Conservation (phyloP, 2,888 invertebrate genomes). For the Drosophila longiperda region DNA sequence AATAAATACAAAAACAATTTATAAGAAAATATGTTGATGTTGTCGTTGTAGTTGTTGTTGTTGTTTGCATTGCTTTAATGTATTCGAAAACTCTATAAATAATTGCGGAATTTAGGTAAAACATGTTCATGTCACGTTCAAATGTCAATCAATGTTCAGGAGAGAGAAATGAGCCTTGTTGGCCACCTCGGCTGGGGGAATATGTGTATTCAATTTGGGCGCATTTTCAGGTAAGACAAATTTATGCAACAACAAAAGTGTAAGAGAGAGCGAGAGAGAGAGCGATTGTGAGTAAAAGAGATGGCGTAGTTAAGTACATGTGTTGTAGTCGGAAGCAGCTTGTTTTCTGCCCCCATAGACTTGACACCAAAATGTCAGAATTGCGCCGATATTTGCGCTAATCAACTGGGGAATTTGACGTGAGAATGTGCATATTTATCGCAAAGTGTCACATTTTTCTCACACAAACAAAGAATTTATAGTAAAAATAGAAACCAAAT, state of each 20-base stretch:
- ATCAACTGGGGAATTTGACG: constrained; percentile 52
- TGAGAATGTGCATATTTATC: not conserved
- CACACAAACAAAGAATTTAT: not conserved
- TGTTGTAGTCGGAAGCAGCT: constrained; percentile 35
- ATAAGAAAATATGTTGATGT: constrained; percentile 7
- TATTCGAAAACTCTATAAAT: constrained; percentile 62
- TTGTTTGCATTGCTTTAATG: not conserved
- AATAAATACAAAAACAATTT: constrained; percentile 16
- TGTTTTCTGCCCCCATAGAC: constrained; percentile 48
- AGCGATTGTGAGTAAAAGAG: not conserved
- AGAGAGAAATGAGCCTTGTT: constrained; percentile 7
- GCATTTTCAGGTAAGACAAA: constrained; percentile 45
- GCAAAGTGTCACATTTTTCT: not conserved
- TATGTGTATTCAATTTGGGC: constrained; percentile 44
- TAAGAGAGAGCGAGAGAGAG: not conserved
- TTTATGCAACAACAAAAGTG: not conserved
- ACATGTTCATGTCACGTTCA: constrained; percentile 80
- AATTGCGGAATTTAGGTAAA: constrained; percentile 79
- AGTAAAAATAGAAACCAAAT: not conserved
- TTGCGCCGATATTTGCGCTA: constrained; percentile 48
- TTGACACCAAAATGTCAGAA: constrained; percentile 64
- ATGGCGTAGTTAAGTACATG: constrained; percentile 19
- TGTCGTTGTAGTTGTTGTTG: not conserved
- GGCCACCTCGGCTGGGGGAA: not conserved
- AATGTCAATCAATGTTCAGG: constrained; percentile 68